Conservation (phyloP, 2,888 invertebrate genomes). For the Drosophila lacicola region DNA sequence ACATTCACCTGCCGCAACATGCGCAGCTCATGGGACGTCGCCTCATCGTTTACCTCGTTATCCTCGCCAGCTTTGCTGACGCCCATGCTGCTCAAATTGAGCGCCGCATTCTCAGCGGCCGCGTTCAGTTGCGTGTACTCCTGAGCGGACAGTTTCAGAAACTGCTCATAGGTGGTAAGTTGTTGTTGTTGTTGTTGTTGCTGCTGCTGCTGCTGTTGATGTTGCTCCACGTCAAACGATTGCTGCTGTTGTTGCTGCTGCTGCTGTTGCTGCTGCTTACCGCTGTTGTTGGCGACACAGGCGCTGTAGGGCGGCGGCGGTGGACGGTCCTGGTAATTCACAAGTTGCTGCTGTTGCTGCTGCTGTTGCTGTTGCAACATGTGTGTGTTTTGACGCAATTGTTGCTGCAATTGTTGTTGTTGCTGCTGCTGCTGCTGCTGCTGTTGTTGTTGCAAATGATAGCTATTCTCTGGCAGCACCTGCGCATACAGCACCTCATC, state of each 20-base stretch:
- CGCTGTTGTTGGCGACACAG: conserved; percentile 31
- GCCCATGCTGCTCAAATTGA: conserved; percentile 68
- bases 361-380: conserved; percentile 23
- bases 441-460: conserved; percentile 43
- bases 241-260: conserved; percentile 16
- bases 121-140: conserved; percentile 61
- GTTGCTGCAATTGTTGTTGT: conserved; percentile 31
- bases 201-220: conserved; percentile 10
- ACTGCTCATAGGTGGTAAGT: conserved; percentile 78
- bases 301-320: conserved; percentile 72
- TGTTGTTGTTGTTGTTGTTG: conserved; percentile 46
- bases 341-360: conserved; percentile 32
- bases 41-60: conserved; percentile 25
- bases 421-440: conserved; percentile 34
- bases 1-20: conserved; percentile 59
- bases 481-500: conserved; percentile 63
- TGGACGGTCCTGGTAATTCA: conserved; percentile 58
- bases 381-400: conserved; percentile 35
- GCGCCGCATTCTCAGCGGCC: conserved; percentile 63
- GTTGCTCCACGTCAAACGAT: conserved; percentile 3
- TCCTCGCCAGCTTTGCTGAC: conserved; percentile 36
- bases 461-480: conserved; percentile 44
- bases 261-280: conserved; percentile 45
- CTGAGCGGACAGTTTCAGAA: conserved; percentile 76
- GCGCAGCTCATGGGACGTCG: conserved; percentile 42